Base-by-base conservation (phyloP, 2,113 vertebrate genomes). In the Misgurnus mizolepis region DNA sequence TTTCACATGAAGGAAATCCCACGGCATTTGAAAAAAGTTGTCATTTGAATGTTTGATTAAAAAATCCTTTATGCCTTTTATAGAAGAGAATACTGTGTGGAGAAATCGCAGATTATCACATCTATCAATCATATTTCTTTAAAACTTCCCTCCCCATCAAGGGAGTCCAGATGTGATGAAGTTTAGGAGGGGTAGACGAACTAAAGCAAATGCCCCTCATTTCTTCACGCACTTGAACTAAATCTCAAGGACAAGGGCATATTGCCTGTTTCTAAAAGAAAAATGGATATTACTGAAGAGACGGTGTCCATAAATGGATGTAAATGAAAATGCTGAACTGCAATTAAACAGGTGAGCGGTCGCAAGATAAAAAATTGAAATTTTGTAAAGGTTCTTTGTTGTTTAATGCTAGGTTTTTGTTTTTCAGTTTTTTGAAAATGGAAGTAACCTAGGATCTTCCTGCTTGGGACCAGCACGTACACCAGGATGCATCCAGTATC, bases 1-100 rank as follows among this genome's bases (percentile, higher is more conserved):
- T 50, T 18, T 74, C 74, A 80, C 53, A 65, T 85, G 84, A 85
- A 85, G 84, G 62, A 83, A 71, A 40, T 67, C 34, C 62, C 45
- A 65, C 61, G 58, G 11, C 22, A 71, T 67, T 55, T 18, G 53
- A 5, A 50, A 65, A 58, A 70, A 75, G n/a, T 49, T 1, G 15
- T 65, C 15, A 64, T 61, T 62, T 80, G 66, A 64, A 68, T 82
- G 82, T 81, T 73, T 40, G 43, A 39, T 27, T 64, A 22, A 60
- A 41, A 78, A 66, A 74, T 10, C 56, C 67, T 53, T 50, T 74
- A 78, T 84, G 53, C 67, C 77, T 69, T 22, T 80, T 80, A 69
- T 64, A 22, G 60, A 80, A 60, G 76, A 70, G n/a, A 68, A 53
- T 40, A 75, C 8, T 6, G 40, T 39, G 68, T 1, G 41, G 61